These are phyloP conservation scores for Melanostigma gelatinosum DNA, from an alignment of 2,113 vertebrate genomes.

Conservation along the genomic window DNA sequence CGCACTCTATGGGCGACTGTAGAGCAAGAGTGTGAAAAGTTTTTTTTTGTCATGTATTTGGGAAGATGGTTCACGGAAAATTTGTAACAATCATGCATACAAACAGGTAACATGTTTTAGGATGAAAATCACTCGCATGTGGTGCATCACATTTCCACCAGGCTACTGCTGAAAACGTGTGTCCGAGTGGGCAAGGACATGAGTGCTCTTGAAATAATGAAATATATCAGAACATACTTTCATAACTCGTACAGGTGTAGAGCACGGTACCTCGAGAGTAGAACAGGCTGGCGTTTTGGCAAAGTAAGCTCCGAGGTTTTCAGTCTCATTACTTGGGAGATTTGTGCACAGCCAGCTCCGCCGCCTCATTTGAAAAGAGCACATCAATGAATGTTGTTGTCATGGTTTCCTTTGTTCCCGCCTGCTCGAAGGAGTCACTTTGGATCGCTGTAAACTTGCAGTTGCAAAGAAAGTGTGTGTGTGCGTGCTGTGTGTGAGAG, in stretches of 20 bases:
- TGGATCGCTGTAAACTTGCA: constrained; percentile 47
- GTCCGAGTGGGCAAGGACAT: background rate
- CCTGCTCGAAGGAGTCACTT: constrained; percentile 55
- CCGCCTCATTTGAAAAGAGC: constrained; percentile 56
- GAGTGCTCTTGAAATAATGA: background rate
- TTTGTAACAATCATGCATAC: too few relatives aligned
- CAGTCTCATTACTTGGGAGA: constrained; percentile 49
- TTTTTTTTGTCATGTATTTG: too few relatives aligned
- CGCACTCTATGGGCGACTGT: too few relatives aligned
- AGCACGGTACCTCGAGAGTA: background rate
- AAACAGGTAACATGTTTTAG: too few relatives aligned
- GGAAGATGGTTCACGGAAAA: too few relatives aligned
- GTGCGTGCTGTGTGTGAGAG: background rate
- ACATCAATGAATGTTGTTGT: constrained; percentile 67
- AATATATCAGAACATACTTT: background rate
- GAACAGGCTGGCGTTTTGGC: background rate
- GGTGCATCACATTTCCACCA: background rate
- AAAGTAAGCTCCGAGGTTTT: constrained; percentile 51
- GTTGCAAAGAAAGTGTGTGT: constrained; percentile 4
- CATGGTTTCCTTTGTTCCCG: constrained; percentile 68
- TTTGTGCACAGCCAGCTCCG: constrained; percentile 38
- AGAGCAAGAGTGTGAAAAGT: too few relatives aligned
- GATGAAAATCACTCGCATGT: background rate
- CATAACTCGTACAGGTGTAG: background rate
- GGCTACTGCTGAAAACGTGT: background rate